These are phyloP conservation scores for Heterodera carotae DNA, from an alignment of 1,140 invertebrate genomes.

Conservation along the genomic window DNA sequence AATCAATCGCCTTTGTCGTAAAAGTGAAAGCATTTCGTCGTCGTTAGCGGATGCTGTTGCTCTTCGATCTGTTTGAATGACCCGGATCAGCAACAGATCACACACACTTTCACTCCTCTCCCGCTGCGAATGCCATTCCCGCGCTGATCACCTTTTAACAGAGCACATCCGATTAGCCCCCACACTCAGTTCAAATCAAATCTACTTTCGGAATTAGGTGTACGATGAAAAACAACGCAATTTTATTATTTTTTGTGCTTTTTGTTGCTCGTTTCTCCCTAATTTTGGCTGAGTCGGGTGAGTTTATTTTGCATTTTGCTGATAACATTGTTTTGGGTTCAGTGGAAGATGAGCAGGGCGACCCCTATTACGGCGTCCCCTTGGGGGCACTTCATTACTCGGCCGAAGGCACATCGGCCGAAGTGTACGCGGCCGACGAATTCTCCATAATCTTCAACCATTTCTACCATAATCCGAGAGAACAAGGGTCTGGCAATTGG, in stretches of 20 bases:
- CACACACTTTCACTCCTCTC: neutral
- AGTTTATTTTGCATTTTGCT: conserved; percentile 3
- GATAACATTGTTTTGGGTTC: conserved; percentile 7
- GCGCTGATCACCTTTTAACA: no score
- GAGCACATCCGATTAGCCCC: neutral
- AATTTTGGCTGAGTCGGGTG: conserved; percentile 4
- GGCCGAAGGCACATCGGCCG: conserved; percentile 54
- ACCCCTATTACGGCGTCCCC: conserved; percentile 52
- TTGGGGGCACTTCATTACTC: conserved; percentile 54
- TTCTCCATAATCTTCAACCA: conserved; percentile 61
- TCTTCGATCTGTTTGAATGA: conserved; percentile 19
- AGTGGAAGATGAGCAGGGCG: conserved; percentile 42
- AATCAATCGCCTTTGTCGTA: conserved; percentile 8
- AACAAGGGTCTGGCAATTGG: no score
- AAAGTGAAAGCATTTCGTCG: conserved; percentile 7
- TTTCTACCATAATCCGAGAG: conserved; percentile 51
- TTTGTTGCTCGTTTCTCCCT: conserved; percentile 21
- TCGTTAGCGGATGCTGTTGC: conserved; percentile 11
- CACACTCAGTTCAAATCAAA: neutral
- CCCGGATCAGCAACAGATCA: conserved; percentile 6
- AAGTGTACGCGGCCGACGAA: conserved; percentile 61
- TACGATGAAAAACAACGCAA: neutral
- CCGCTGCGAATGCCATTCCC: no score
- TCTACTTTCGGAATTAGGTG: neutral
- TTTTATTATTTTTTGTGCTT: neutral